Base-by-base conservation (phyloP, 2,797 vertebrate species). In the Lutjanus campechanus region DNA sequence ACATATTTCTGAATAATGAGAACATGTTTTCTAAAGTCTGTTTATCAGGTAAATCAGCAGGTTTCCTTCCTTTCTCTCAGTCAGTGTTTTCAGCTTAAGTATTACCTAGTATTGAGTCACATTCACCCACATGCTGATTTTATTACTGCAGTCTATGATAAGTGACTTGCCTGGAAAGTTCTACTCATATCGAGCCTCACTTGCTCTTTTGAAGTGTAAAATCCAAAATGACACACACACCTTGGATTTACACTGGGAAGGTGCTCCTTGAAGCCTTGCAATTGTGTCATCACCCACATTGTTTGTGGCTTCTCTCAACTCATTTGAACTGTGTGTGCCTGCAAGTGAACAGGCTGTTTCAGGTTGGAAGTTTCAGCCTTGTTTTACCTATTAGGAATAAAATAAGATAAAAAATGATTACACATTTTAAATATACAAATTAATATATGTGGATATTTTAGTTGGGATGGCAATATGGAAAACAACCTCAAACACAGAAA, bases 181-280 rank as follows among this genome's bases (percentile, higher is more conserved):
- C 6, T 0, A 17, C 7, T 47, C 19, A 36, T 61, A 41, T 64
- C 20, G 76, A 65, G 49, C 17, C 20, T 77, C 9, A 47, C 15
- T 29, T 64, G 7, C 10, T 65, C 3, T 20, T 55, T 61, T 12
- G 20, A 49, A 51, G 12, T 58, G 59, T 47, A 44, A 77, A 74
- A 76, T 53, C 36, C 17, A 9, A 73, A 59, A 22, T 60, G 4
- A 22, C 11, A 25, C 22, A 25, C 22, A 76, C 1, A 63, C 49
- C 7, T 46, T 51, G 11, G 25, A 73, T 59, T 63, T 22, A 67
- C 2, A 25, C 5, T 50, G 44, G 29, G 40, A 22, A 43, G 15
- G 9, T 12, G 19, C n/a, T 13, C 69, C n/a, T 56, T 0, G 7
- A 40, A 69, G 20, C 9, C 5, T 36, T 53, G 12, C 36, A 49